These are phyloP conservation scores for Vanacampus margaritifer DNA, from an alignment of 2,113 vertebrate genomes.

Conservation along the genomic window DNA sequence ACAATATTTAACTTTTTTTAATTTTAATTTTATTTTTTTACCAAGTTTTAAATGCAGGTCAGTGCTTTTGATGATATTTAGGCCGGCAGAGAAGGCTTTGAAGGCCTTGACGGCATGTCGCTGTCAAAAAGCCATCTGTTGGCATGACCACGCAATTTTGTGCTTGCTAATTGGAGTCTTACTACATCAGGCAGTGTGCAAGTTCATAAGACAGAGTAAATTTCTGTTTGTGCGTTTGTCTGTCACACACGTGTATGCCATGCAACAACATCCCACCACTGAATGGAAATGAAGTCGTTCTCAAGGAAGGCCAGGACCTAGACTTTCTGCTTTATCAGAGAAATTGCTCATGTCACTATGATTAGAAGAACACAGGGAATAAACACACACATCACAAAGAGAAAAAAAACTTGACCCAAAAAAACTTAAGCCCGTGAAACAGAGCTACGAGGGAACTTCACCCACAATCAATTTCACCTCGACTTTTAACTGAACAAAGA, in stretches of 20 bases:
- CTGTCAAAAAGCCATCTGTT: no score
- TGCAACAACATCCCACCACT: constrained; percentile 31
- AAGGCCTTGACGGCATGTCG: no score
- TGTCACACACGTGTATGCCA: constrained; percentile 9
- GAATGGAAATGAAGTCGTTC: constrained; percentile 47
- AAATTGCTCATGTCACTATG: constrained; percentile 40
- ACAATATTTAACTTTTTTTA: no score
- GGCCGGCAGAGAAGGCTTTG: no score
- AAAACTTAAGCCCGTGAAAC: constrained; percentile 23
- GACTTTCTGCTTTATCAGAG: constrained; percentile 52
- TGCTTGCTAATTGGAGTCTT: no score
- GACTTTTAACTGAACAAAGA: constrained; percentile 39
- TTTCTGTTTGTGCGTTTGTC: no score
- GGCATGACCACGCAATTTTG: background rate
- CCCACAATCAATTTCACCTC: constrained; percentile 48
- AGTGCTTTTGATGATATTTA: no score
- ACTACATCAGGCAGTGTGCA: no score
- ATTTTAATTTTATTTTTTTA: no score
- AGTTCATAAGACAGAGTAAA: background rate
- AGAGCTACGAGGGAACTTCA: constrained; percentile 29
- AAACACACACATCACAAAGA: constrained; percentile 13
- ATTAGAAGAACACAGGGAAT: constrained; percentile 35
- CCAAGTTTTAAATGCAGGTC: no score
- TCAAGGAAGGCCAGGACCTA: constrained; percentile 51
- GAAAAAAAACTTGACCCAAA: background rate